Percentiles rank a stretch among this genome's conserved stretches.
These are phyloP conservation scores for Promerops cafer DNA, from an alignment of 2,113 vertebrate species.

Conservation along the genomic window DNA sequence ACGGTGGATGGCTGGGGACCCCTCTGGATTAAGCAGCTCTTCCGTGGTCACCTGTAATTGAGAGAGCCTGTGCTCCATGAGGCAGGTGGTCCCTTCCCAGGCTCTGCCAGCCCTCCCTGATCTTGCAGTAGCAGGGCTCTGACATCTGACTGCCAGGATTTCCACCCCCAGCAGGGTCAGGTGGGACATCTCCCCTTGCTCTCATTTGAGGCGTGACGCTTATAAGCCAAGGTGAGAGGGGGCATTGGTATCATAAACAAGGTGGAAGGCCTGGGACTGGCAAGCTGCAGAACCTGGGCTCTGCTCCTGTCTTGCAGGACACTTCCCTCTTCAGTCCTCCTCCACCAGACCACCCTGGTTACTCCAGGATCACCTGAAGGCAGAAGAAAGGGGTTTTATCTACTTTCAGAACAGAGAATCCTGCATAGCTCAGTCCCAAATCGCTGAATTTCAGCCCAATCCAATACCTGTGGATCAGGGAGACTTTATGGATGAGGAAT, in stretches of 20 bases:
- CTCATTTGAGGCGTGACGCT: background rate
- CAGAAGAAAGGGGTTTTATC: background rate
- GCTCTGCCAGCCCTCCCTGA: background rate
- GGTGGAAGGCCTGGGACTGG: background rate
- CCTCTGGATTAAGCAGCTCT: background rate
- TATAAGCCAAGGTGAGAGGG: background rate
- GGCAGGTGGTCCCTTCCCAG: background rate
- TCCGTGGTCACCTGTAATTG: constrained; percentile 45
- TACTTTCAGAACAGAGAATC: background rate
- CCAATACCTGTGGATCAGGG: background rate
- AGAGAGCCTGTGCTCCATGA: background rate
- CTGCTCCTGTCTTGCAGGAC: background rate
- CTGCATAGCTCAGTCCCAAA: background rate
- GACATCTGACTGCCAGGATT: background rate
- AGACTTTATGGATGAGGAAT: background rate
- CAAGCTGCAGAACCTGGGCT: background rate
- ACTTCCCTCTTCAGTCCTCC: background rate
- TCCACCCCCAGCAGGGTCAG: background rate
- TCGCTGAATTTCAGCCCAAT: background rate
- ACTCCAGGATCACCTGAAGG: background rate
- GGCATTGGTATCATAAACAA: background rate
- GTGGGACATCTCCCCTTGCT: background rate
- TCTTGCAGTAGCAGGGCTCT: background rate
- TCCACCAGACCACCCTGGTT: fast-evolving
- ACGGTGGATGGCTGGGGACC: constrained; percentile 24